Conservation (phyloP, 1,140 invertebrate species). For the Pachypsylla venusta region DNA sequence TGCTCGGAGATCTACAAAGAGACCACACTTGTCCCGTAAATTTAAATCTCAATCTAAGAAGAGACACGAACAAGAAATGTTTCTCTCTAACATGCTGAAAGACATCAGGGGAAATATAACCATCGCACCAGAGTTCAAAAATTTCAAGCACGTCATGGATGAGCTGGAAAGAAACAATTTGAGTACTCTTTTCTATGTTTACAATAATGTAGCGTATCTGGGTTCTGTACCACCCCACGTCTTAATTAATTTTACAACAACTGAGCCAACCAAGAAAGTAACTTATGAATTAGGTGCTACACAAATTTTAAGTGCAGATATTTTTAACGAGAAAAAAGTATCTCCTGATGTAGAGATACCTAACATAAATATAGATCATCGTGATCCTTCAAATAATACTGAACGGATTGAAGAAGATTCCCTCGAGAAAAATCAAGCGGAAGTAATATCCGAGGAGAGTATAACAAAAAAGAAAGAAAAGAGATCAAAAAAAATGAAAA, state of each 20-base stretch:
- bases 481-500: neutral
- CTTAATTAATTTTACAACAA: neutral
- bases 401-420: too few relatives aligned
- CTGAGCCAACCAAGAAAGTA: neutral
- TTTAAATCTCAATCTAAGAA: neutral
- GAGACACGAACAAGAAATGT: neutral
- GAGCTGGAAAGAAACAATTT: neutral
- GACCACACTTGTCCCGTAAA: constrained; percentile 8
- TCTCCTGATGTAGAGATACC: neutral
- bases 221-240: neutral
- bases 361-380: neutral
- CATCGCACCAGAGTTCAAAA: neutral
- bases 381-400: too few relatives aligned
- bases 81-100: neutral
- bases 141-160: neutral
- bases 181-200: constrained; percentile 2
- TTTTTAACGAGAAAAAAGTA: neutral
- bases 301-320: neutral
- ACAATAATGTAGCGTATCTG: neutral
- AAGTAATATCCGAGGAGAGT: neutral
- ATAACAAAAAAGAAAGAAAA: neutral
- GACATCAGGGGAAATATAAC: neutral
- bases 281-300: neutral
- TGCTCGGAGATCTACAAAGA: neutral
- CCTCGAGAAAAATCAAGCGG: too few relatives aligned